Base-by-base conservation (phyloP, 2,888 invertebrate species). In the Idaea dimidiata region DNA sequence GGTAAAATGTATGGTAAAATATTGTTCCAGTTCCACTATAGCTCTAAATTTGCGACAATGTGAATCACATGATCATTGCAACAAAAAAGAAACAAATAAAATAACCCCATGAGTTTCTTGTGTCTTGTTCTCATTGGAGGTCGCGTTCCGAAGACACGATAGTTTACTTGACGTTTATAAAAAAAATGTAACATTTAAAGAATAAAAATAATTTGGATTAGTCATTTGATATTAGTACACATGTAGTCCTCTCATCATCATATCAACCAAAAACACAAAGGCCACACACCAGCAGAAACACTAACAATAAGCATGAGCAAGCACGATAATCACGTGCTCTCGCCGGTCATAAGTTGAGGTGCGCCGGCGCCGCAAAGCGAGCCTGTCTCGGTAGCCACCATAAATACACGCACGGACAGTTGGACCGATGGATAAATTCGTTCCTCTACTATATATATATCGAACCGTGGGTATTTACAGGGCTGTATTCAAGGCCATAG, bases 341-440 rank as follows among this genome's bases (percentile, higher is more conserved):
- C 43, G 54, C 59, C 54, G 32, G 17, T 59, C 61, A 64, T 67
- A 63, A 54, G 59, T 60, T 61, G 61, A 56, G 32, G 43, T 62
- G 16, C 58, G 54, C 31, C 60, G 62, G 53, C 65, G 66, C 64
- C 59, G 62, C 70, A 67, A 69, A 69, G 70, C 64, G 54, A 43
- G 56, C 58, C 61, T 65, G 33, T 61, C 58, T 67, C 66, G 58
- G 67, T 67, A 69, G 66, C 66, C 53, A 17, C 63, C 64, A 72
- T 72, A 72, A 72, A 71, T 66, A 67, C 54, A 57, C 53, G 59
- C 43, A 66, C 59, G 54, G 66, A 66, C 65, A 56, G 65, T 66
- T 72, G 59, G 66, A 54, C 59, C 66, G 65, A 65, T 63, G 63
- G 65, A 68, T 72, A 72, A 72, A 72, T 71, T 64, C 68, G 65